These are phyloP conservation scores for Chiroxiphia lanceolata DNA, from an alignment of 2,797 vertebrate species.

Conservation along the genomic window DNA sequence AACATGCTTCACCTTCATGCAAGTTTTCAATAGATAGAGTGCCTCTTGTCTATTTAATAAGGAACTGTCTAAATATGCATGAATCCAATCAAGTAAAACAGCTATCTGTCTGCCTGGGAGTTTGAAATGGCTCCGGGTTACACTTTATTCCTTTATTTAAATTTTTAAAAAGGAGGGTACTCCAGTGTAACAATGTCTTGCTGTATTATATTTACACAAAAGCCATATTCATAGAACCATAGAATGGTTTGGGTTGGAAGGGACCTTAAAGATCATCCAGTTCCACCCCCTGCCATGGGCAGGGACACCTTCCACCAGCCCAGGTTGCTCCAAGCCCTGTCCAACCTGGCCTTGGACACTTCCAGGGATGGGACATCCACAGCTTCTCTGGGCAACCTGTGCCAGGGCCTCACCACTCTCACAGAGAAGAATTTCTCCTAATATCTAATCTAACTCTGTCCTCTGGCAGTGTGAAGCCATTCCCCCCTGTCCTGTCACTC, in stretches of 20 bases:
- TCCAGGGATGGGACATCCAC: not conserved
- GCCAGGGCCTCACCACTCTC: fast-evolving
- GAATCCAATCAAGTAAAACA: not conserved
- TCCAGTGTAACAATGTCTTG: not conserved
- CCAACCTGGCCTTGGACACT: not conserved
- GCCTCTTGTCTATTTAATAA: not conserved
- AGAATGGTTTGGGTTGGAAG: not conserved
- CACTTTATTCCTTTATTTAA: not conserved
- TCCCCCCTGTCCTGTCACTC: not conserved
- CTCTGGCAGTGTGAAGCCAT: not conserved
- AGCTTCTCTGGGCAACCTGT: fast-evolving
- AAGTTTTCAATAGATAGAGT: not conserved
- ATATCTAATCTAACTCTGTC: not conserved
- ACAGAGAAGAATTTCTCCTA: not conserved
- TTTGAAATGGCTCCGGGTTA: conserved; percentile 3
- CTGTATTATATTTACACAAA: not conserved
- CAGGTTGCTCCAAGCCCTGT: fast-evolving
- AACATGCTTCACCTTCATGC: not conserved
- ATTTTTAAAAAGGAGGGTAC: not conserved
- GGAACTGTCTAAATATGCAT: not conserved
- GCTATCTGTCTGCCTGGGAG: not conserved
- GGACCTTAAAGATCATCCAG: not conserved
- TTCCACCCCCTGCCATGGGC: not conserved
- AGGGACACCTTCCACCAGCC: not conserved
- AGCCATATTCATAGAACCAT: not conserved